Base-by-base conservation (phyloP, 2,888 invertebrate species). In the Drosophila macrospina region DNA sequence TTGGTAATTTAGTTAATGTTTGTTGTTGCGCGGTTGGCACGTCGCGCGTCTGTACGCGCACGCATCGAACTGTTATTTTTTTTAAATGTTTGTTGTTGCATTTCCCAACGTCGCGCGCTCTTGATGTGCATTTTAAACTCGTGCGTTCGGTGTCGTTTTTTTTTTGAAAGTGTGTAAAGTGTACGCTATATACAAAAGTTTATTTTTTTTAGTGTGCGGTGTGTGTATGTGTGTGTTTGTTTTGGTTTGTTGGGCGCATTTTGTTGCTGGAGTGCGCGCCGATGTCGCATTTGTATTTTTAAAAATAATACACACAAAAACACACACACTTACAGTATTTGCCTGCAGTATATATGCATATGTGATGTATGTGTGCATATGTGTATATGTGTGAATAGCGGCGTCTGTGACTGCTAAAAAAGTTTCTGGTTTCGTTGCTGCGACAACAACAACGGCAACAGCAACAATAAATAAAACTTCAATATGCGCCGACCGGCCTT, bases 401-500 rank as follows among this genome's bases (percentile, higher is more conserved):
- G 63, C 32, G 76, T 64, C 50, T 75, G 54, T 39, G 63, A 64
- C 48, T 68, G 68, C 68, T 76, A 64, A 75, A 75, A 73, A 78
- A 78, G 77, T 79, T 80, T 80, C 78, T 81, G 78, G 81, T 80
- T 80, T 81, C 73, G 69, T 63, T 57, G 62, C 56, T 63, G 66
- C 69, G 68, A 61, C 69, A 67, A 59, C 60, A 54, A 56, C 55
- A 70, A 30, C 62, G 50, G 34, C 39, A 65, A 41, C 44, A 64
- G 32, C 56, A 65, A 30, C 57, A 77, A 80, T 59, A 70, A 74
- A 78, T 78, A 68, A 56, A 73, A 77, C 73, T 76, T 76, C 76
- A 80, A 78, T 78, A 78, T 80, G 78, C 74, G 80, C 66, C 71
- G 68, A 68, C 71, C 81, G 79, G 80, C 80, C 80, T 82, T 80